Evolutionary conservation across 2,888 invertebrate genomes (phyloP), one percentile per base, ranked within the genome.

Genomic region (Elgonia sp.): DNA sequence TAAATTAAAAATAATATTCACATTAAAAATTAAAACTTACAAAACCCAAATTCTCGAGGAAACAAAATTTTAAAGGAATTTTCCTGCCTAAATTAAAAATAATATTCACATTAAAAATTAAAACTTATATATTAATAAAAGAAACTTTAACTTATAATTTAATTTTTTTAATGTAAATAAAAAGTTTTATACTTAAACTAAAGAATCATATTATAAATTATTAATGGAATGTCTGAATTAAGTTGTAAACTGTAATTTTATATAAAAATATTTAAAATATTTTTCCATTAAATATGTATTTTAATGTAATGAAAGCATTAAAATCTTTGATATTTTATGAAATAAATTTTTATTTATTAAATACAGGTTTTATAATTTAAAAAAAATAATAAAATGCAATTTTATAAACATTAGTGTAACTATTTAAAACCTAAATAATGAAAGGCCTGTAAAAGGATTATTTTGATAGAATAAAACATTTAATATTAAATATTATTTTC

Each of bases 331-430:
- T 29, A 29, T 29, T 29, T 29, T 29, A 29, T 3, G 29, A 3
- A 29, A n/a, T n/a, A 53, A 53, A 53, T 53, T n/a, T 53, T 53
- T 16, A n/a, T 53, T 53, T 53, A 53, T n/a, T 53, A 53, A 65
- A 40, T 65, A 72, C 55, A 40, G 29, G 29, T 72, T 72, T 72
- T 57, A 72, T 72, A 72, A 72, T 72, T 72, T 72, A 73, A 60
- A 60, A 20, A 73, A 73, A 73, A 73, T 73, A 73, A 42, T 57
- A 60, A 73, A 60, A 9, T 73, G 60, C 60, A 73, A 73, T 16
- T 73, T 73, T 73, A 57, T 72, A 86, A 16, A 16, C 2, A 53
- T 53, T 53, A 95, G 96, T 96, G 96, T 96, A 96, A 96, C 95
- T 94, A 95, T 95, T 94, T 94, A 70, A 86, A 50, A 82, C 72